These are phyloP conservation scores for Holothuria scabra DNA, from an alignment of 53 echinoderm and acorn worm species.

Conservation along the genomic window DNA sequence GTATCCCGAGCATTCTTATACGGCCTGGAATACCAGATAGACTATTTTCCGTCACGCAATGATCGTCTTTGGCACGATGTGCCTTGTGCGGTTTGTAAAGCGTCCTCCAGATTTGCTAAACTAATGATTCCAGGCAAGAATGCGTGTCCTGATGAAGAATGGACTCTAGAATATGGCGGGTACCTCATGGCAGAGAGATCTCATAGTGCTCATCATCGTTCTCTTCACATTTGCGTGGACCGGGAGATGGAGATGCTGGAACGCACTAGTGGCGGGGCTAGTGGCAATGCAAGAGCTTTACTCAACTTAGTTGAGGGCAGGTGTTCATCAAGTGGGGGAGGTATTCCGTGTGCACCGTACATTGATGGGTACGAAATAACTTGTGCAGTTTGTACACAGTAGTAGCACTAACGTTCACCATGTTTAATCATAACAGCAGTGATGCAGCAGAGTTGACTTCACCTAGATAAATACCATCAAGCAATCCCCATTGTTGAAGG, in stretches of 20 bases:
- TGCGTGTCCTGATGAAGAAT: conserved; percentile 51
- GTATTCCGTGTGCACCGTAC: conserved; percentile 57
- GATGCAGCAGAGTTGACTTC: no score
- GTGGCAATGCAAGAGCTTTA: conserved; percentile 11
- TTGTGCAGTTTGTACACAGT: conserved; percentile 63
- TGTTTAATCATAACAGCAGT: no score
- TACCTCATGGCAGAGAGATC: conserved; percentile 55
- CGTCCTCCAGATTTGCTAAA: conserved; percentile 30
- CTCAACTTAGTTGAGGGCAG: conserved; percentile 52
- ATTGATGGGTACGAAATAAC: conserved; percentile 60
- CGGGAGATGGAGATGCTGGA: conserved; percentile 31
- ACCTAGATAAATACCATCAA: no score
- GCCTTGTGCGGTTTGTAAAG: conserved; percentile 62
- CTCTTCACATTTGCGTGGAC: conserved; percentile 61
- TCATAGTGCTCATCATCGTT: neutral
- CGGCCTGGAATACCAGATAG: conserved; percentile 48
- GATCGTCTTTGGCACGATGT: neutral
- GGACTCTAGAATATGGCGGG: conserved; percentile 66
- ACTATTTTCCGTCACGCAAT: neutral
- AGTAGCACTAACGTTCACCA: neutral
- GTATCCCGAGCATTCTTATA: conserved; percentile 2
- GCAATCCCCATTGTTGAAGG: no score
- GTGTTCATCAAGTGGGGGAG: conserved; percentile 39
- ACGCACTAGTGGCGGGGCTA: conserved; percentile 24
- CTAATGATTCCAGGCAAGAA: conserved; percentile 64